Evolutionary conservation across 2,888 invertebrate genomes (phyloP), one percentile per base, ranked within the genome.

Genomic region (Drosophila mayaguana): DNA sequence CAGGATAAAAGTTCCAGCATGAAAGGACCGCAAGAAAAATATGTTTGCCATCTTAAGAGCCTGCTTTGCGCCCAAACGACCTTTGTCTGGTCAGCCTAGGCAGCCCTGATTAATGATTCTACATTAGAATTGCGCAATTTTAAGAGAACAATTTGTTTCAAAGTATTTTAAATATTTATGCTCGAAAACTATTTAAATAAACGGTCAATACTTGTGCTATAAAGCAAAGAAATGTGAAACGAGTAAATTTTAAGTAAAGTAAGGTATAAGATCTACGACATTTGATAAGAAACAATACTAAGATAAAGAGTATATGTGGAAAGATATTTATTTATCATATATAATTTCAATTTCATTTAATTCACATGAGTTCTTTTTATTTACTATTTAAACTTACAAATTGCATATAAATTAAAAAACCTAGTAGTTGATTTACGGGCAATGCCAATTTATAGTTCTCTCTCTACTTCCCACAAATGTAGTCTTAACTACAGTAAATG

Each of bases 31-130:
- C 76, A 65, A 66, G 22, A 57, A 61, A 70, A 65, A 45, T 56
- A 60, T 64, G 43, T 56, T 38, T 34, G 36, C 45, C 51, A 48
- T 43, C 51, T 43, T 36, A 9, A 9, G 14, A 60, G 42, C 75
- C 78, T 12, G 36, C 32, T 60, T 59, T 22, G 28, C 20, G 20
- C 20, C 48, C 46, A 72, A 65, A 54, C 59, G 48, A 22, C 25
- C 57, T 32, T 32, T 40, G 40, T 40, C 40, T 73, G 80, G 77
- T 75, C 88, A 79, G 53, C 57, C 63, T 72, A 46, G 38, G 53
- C 48, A 43, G 55, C 40, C 38, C 63, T 87, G 88, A 84, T 89
- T 71, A 66, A 80, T 80, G 36, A 63, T 46, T 38, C 38, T 42
- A 43, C 62, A 70, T 70, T 72, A 68, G 25, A 63, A 54, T 36